phyloP scores from a whole-genome alignment of 2,888 invertebrate genomes.

The Hoplodrina blanda region DNA sequence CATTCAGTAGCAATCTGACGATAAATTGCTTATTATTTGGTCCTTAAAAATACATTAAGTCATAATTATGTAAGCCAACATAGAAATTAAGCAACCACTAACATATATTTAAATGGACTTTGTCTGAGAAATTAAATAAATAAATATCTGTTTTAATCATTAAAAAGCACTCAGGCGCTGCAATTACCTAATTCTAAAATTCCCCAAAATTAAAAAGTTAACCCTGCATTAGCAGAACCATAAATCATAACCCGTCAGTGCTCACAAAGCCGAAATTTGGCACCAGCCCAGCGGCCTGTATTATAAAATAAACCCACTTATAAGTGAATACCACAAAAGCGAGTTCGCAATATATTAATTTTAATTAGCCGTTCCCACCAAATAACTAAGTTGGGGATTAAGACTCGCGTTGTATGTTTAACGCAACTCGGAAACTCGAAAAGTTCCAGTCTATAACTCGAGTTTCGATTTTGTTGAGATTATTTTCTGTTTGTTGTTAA shows the following conservation, averaged over 20 bases:
- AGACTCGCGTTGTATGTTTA: constrained; percentile 63
- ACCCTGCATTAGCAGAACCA: constrained; percentile 51
- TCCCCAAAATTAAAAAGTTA: constrained; percentile 48
- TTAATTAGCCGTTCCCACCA: constrained; percentile 71
- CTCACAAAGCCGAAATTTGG: constrained; percentile 56
- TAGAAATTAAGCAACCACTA: too few species aligned
- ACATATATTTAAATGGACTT: too few species aligned
- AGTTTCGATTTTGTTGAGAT: constrained; percentile 58
- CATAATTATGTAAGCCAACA: too few species aligned
- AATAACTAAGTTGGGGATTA: constrained; percentile 66
- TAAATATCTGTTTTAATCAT: not conserved
- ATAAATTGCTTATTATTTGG: too few species aligned
- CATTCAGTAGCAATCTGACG: not conserved
- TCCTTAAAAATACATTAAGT: too few species aligned
- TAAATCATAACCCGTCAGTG: constrained; percentile 59
- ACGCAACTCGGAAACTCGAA: constrained; percentile 50
- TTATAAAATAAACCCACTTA: constrained; percentile 62
- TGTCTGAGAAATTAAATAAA: too few species aligned
- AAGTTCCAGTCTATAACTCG: constrained; percentile 42
- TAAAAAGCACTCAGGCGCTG: not conserved
- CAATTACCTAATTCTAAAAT: constrained; percentile 32
- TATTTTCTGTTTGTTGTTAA: constrained; percentile 64
- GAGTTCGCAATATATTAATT: constrained; percentile 74
- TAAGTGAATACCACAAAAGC: constrained; percentile 61
- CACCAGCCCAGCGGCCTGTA: constrained; percentile 50